Base-by-base conservation (phyloP, 2,888 invertebrate species). In the Zelleria hepariella region DNA sequence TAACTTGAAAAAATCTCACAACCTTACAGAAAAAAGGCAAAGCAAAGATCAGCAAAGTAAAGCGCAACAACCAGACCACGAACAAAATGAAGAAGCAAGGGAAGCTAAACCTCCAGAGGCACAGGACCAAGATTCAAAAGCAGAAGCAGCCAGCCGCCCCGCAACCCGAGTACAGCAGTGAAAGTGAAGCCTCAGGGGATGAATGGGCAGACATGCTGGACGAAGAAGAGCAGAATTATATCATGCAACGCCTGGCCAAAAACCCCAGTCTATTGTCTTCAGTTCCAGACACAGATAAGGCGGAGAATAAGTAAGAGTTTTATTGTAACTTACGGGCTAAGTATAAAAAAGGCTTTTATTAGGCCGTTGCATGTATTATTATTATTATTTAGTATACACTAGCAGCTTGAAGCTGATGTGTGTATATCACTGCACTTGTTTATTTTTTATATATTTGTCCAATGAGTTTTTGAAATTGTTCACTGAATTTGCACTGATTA, bases 151-250 rank as follows among this genome's bases (percentile, higher is more conserved):
- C 77, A 1, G 62, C 64, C 7, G 74, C 78, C 58, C 66, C 63
- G 2, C 73, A 80, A 49, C 61, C 73, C 20, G 80, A 85, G 59
- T 86, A 87, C 61, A 85, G 85, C 63, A 83, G 83, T 63, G 89
- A 86, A 7, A 86, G 84, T 62, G 87, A 89, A 25, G 79, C 75
- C 2, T 86, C 89, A 0, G 90, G 86, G 0, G 89, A 91, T 42
- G 91, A 90, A 66, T 89, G 90, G 76, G 81, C 89, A 21, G 90
- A 91, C 65, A 91, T 91, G 91, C 69, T 91, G 66, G 91, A 91
- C 54, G 82, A 86, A 1, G 91, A 91, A 1, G 91, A 91, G 64
- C 79, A 91, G 65, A 72, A 84, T 63, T 91, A 91, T 65, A 81
- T 91, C 49, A 75, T 86, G 73, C 78, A 66, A 7, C 74, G 86